Conservation (phyloP, 1,140 invertebrate species). For the Oncopodura yosiiana region DNA sequence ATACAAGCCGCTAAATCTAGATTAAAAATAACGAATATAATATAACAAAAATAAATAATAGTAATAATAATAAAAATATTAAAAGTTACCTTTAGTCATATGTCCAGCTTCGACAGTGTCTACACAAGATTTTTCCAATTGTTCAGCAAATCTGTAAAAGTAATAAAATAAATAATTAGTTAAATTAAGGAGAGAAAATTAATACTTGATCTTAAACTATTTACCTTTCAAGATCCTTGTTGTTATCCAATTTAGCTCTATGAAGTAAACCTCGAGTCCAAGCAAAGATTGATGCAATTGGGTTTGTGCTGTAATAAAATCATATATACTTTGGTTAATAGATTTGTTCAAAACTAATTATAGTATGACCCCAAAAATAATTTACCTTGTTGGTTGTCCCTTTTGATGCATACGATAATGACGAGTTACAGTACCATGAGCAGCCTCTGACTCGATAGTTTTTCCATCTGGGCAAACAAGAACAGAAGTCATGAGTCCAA, state of each 20-base stretch:
- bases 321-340: too few species aligned
- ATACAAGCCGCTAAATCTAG: constrained; percentile 84
- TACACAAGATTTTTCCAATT: constrained; percentile 62
- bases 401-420: constrained; percentile 73
- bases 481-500: constrained; percentile 87
- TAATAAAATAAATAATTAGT: background rate
- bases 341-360: too few species aligned
- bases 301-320: constrained; percentile 82
- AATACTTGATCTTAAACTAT: constrained; percentile 1
- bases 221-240: constrained; percentile 54
- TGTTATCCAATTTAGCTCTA: constrained; percentile 69
- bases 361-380: too few species aligned
- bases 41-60: background rate
- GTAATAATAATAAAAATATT: background rate
- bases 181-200: too few species aligned
- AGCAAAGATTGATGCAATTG: constrained; percentile 84
- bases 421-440: constrained; percentile 82
- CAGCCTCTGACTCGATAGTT: constrained; percentile 82
- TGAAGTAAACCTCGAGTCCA: constrained; percentile 79
- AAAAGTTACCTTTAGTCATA: constrained; percentile 69
- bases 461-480: constrained; percentile 83
- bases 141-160: constrained; percentile 44
- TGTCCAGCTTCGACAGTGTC: constrained; percentile 76
- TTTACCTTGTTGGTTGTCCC: constrained; percentile 68
- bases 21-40: too few species aligned